phyloP scores from a whole-genome alignment of 64 coral and sea anemone species.

The Acropora yongei region DNA sequence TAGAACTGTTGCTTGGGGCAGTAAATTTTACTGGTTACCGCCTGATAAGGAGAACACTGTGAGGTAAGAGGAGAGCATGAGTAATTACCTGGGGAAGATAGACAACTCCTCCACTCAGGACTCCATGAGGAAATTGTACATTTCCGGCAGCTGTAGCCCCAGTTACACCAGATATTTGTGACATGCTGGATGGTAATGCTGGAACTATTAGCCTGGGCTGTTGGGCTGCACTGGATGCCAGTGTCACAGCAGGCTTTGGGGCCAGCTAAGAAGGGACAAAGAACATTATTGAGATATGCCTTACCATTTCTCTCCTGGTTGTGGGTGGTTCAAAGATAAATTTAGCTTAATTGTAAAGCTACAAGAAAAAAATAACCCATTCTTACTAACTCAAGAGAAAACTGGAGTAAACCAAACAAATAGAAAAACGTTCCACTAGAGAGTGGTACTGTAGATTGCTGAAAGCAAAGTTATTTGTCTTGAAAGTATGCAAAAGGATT shows the following conservation, averaged over 20 bases:
- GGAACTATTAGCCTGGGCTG: constrained; percentile 85
- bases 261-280: constrained; percentile 62
- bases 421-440: too few species aligned
- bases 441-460: too few species aligned
- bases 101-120: constrained; percentile 92
- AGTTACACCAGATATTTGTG: constrained; percentile 4
- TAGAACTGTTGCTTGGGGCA: too few species aligned
- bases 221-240: constrained; percentile 35
- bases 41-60: too few species aligned
- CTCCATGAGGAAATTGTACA: constrained; percentile 89
- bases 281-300: neutral
- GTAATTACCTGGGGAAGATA: constrained; percentile 85
- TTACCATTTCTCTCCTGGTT: neutral
- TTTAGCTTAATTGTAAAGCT: too few species aligned
- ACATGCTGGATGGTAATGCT: constrained; percentile 80
- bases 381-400: too few species aligned
- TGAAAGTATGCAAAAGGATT: too few species aligned
- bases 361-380: too few species aligned
- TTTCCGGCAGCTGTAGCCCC: constrained; percentile 34
- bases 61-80: neutral
- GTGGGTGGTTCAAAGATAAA: too few species aligned
- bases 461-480: too few species aligned
- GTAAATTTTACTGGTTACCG: too few species aligned
- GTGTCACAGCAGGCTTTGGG: constrained; percentile 72
- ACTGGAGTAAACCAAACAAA: too few species aligned